Conservation (phyloP, 2,113 vertebrate genomes). For the Anser brachyrhynchus region DNA sequence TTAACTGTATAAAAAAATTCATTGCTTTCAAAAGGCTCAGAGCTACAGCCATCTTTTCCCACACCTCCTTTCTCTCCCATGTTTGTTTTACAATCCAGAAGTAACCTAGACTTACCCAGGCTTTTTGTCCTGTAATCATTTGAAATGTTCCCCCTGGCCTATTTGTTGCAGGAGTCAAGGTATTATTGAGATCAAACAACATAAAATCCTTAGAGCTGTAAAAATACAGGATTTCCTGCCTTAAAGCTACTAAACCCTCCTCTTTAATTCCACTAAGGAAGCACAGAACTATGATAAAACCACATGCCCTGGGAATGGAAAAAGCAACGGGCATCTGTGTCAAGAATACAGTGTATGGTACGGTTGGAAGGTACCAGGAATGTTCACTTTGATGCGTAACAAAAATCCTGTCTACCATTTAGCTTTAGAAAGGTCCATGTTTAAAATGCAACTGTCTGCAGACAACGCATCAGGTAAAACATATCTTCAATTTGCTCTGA, state of each 20-base stretch:
- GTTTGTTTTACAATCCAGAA: not conserved
- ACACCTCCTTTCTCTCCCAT: not conserved
- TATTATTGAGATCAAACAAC: not conserved
- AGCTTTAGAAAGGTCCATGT: not conserved
- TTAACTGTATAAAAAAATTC: not conserved
- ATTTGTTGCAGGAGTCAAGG: not conserved
- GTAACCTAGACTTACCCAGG: not conserved
- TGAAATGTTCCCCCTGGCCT: not conserved
- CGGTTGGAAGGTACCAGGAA: not conserved
- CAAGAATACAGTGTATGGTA: not conserved
- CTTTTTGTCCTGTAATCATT: not conserved
- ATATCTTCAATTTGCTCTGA: not conserved
- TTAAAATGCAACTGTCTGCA: not conserved
- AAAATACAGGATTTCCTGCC: conserved; percentile 51
- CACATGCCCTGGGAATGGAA: not conserved
- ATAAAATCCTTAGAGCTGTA: conserved; percentile 21
- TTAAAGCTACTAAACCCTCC: not conserved
- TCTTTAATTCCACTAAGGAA: not conserved
- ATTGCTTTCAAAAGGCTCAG: not conserved
- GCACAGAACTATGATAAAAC: not conserved
- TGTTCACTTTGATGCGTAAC: not conserved
- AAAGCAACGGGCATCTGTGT: not conserved
- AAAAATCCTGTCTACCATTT: not conserved
- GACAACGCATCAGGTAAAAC: not conserved
- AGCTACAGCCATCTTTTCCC: not conserved